phyloP scores from a whole-genome alignment of 2,888 invertebrate species.

The Eupithecia subumbrata region DNA sequence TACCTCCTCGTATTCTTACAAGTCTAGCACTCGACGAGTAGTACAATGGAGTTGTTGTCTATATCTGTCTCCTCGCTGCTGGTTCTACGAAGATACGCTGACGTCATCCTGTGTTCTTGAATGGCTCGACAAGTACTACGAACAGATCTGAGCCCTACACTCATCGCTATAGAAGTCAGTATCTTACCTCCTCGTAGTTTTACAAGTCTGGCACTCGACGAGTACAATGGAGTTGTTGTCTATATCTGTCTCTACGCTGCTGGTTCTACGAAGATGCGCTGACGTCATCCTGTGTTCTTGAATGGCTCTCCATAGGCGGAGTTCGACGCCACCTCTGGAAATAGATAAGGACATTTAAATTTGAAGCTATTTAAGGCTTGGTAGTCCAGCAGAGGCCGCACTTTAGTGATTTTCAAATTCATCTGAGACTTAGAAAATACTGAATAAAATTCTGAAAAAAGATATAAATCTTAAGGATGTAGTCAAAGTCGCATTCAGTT shows the following conservation, averaged over 20 bases:
- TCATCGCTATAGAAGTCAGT: background rate
- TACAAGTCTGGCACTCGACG: slow-evolving; percentile 74
- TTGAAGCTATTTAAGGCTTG: too few relatives aligned
- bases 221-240: slow-evolving; percentile 78
- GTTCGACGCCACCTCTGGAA: slow-evolving; percentile 90
- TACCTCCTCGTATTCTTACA: slow-evolving; percentile 59
- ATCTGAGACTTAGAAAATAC: too few relatives aligned
- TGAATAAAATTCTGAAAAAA: too few relatives aligned
- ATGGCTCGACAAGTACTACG: slow-evolving; percentile 83
- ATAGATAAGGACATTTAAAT: background rate
- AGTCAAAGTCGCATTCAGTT: too few relatives aligned
- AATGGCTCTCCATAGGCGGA: slow-evolving; percentile 93
- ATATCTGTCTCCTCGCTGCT: slow-evolving; percentile 78
- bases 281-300: slow-evolving; percentile 81
- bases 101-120: slow-evolving; percentile 81
- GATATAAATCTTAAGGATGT: too few relatives aligned
- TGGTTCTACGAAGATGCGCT: slow-evolving; percentile 64
- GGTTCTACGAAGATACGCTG: slow-evolving; percentile 62
- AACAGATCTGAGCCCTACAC: too few relatives aligned
- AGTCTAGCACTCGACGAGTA: slow-evolving; percentile 74
- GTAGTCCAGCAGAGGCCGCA: too few relatives aligned
- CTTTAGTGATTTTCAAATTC: too few relatives aligned
- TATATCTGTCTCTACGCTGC: slow-evolving; percentile 77
- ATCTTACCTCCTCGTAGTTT: slow-evolving; percentile 50
- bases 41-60: slow-evolving; percentile 76